Evolutionary conservation across 2,797 vertebrate species (phyloP).

Genomic region (Sternarchorhynchus goeldii): DNA sequence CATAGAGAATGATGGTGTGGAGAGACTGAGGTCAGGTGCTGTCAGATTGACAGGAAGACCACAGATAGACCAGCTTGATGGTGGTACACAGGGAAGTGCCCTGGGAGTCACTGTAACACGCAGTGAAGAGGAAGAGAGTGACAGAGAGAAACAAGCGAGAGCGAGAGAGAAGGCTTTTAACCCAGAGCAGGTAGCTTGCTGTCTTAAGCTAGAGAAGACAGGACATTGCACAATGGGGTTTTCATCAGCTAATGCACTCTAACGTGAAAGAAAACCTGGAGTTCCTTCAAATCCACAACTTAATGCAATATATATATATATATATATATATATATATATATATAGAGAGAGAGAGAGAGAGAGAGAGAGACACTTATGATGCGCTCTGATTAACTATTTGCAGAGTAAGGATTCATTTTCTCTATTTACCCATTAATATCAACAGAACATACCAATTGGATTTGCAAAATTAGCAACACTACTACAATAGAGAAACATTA

Average conservation of each 20-base stretch:
- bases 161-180: slow-evolving; percentile 43
- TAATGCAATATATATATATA: not conserved
- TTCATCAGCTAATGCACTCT: slow-evolving; percentile 35
- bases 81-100: slow-evolving; percentile 1
- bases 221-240: slow-evolving; percentile 13
- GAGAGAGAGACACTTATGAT: too few species aligned
- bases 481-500: not conserved
- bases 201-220: slow-evolving; percentile 2
- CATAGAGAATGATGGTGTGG: slow-evolving; percentile 1
- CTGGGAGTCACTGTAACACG: too few species aligned
- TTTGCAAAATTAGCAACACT: too few species aligned
- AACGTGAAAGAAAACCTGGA: slow-evolving; percentile 34
- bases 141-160: not conserved
- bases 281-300: not conserved
- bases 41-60: slow-evolving; percentile 41
- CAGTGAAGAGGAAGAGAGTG: not conserved
- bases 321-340: too few species aligned
- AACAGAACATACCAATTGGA: too few species aligned
- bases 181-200: slow-evolving; percentile 22
- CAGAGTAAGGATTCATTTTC: too few species aligned
- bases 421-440: too few species aligned
- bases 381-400: too few species aligned
- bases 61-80: slow-evolving; percentile 42
- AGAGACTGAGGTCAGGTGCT: slow-evolving; percentile 25
- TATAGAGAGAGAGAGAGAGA: too few species aligned